Base-by-base conservation (phyloP, 2,797 vertebrate genomes). In the Esox lucius region DNA sequence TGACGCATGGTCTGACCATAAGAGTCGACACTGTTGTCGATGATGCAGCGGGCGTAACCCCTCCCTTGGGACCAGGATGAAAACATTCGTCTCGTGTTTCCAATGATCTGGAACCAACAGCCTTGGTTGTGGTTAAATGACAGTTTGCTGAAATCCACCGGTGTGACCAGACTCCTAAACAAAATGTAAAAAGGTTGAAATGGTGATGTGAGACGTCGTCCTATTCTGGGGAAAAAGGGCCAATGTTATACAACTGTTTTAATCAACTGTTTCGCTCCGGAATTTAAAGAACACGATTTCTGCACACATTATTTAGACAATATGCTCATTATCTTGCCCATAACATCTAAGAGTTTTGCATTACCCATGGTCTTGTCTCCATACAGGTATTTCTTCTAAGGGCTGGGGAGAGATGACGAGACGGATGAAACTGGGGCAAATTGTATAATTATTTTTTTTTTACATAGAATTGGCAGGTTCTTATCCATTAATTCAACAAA, bases 121-220 rank as follows among this genome's bases (percentile, higher is more conserved):
- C 73, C 66, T 15, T 13, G 19, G 66, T 70, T 73, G 26, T 15
- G 26, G 76, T 68, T 75, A 78, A 86, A 86, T 85, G 72, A 79
- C 79, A 82, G 73, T 80, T 81, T 86, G 83, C 89, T 83, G 84
- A 90, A 87, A 90, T 71, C 77, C 76, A 78, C 56, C n/a, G 72
- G 74, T 31, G 71, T 49, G 77, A 78, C 78, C 81, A 51, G 78
- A 84, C 81, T 78, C 81, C 78, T 71, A 74, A 22, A 68, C 71
- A 85, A 83, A 87, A 79, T 85, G 2, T 75, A 71, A 76, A 83
- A 76, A 69, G 77, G 83, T 64, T 88, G 83, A 89, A 85, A 87
- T 70, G 28, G 28, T n/a, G 71, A 82, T 84, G 70, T 70, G 46
- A 72, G 66, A 49, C 79, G 83, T 71, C 77, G 71, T 22, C 19